phyloP scores from a whole-genome alignment of 2,797 vertebrate species.

The Vultur gryphus region DNA sequence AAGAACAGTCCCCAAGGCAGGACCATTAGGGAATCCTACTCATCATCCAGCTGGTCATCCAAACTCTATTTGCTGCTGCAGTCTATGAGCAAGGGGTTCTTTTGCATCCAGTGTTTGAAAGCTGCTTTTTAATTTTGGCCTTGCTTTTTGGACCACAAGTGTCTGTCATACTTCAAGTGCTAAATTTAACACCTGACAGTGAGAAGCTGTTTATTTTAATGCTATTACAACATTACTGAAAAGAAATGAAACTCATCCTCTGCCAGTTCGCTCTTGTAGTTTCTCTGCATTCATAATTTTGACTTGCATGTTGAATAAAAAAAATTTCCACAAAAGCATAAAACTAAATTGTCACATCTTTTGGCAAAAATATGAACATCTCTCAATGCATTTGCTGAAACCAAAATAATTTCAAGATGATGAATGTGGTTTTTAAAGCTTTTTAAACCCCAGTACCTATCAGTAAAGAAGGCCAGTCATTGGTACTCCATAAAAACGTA shows the following conservation, averaged over 20 bases:
- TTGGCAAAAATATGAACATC: not conserved
- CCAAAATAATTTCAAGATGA: not conserved
- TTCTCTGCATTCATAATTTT: not conserved
- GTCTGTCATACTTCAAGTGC: not conserved
- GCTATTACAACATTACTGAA: not conserved
- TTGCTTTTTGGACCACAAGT: not conserved
- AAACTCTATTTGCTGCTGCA: not conserved
- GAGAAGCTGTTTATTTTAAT: not conserved
- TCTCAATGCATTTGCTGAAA: not conserved
- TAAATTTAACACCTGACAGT: not conserved
- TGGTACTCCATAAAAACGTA: not conserved
- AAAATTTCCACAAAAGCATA: not conserved
- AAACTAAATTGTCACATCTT: not conserved
- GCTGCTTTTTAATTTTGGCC: not conserved
- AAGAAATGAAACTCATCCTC: not conserved
- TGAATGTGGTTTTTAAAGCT: not conserved
- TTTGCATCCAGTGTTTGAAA: not conserved
- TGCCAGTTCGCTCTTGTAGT: not conserved
- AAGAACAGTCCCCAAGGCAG: not conserved
- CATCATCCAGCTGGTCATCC: not conserved
- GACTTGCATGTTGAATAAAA: not conserved
- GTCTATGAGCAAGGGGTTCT: not conserved
- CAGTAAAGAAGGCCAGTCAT: not conserved
- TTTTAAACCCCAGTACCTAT: not conserved
- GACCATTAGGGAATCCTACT: not conserved